Base-by-base conservation (phyloP, 2,888 invertebrate species). In the Augiades crinisus region DNA sequence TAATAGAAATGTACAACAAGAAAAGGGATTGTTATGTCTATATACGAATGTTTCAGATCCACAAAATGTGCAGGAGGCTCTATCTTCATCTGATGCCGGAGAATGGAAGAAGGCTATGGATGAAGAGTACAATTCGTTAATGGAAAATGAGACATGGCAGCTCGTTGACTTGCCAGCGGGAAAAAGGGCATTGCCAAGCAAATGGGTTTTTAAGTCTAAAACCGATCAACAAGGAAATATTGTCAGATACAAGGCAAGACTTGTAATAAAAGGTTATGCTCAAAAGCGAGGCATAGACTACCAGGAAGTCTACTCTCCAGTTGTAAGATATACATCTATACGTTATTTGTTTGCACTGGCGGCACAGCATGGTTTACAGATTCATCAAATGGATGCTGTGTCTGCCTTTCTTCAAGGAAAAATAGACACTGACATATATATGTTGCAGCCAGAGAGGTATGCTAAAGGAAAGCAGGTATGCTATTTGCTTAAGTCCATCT, bases 231-330 rank as follows among this genome's bases (percentile, higher is more conserved):
- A 1, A 10, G 36, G 36, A 8, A 19, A 36, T 5, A 43, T 61
- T 5, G 12, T 40, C 1, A 38, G 52, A 5, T 60, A 51, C 12
- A 63, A 61, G 27, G 62, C 63, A 1, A 55, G 62, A 38, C 38
- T 63, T 1, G 61, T 62, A 0, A 58, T 62, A 7, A 65, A 62
- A 55, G 61, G 63, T 0, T 63, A 47, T 40, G 31, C 38, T 6
- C 62, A 63, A 44, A 51, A n/a, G 47, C 47, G 43, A 30, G 54
- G 54, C 24, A 55, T 6, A 7, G 58, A 60, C 13, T 62, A 60
- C 37, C 12, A 57, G 5, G 56, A 64, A 21, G 27, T 54, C 3
- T 64, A 53, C 40, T 47, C 62, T 2, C 62, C 63, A 3, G 66
- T 64, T 4, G 60, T 60, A 1, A 57, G 59, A 1, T 59, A 60